Base-by-base conservation (phyloP, 2,888 invertebrate genomes). In the Hypomecis punctinalis region DNA sequence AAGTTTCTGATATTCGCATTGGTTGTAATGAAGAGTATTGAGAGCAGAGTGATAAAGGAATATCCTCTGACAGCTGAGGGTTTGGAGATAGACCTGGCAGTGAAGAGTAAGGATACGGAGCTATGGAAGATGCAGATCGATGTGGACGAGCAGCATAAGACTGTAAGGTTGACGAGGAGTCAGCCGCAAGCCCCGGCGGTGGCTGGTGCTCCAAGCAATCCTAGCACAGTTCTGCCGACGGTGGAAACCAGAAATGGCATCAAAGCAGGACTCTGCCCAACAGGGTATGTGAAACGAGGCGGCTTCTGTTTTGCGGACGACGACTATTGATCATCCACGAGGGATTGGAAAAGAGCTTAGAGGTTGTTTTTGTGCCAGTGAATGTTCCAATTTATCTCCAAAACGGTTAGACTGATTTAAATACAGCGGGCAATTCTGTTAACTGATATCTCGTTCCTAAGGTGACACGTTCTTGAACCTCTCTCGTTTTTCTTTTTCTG, bases 281-380 rank as follows among this genome's bases (percentile, higher is more conserved):
- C 36, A 0, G 82, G 82, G 5, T 76, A 75, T 53, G 67, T 71
- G 5, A 66, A 63, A 36, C 64, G 67, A 33, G 80, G 82, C 9
- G 76, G 75, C 0, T 80, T 81, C 55, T 81, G 81, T 59, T 81
- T 80, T 46, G 74, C 71, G 0, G 73, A 75, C n/a, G 72, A 73
- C 6, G 77, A 81, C 60, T 78, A 77, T 52, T 42, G 23, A 55
- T 57, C 23, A n/a, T 36, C 35, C 48, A 49, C 23, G 23, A 23
- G 1, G 23, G 23, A 23, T 3, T 23, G 23, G 3, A 23, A 23
- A 23, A 23, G 3, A 3, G 23, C 23, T 23, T 23, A 23, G 3
- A 23, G 3, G 23, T 23, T n/a, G n/a, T n/a, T n/a, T n/a, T 23
- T 23, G 23, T 23, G 23, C 23, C 1, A 23, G 23, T 23, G 23